Evolutionary conservation across 1,140 invertebrate genomes (phyloP).

Genomic region (Leptinotarsa lineolata): DNA sequence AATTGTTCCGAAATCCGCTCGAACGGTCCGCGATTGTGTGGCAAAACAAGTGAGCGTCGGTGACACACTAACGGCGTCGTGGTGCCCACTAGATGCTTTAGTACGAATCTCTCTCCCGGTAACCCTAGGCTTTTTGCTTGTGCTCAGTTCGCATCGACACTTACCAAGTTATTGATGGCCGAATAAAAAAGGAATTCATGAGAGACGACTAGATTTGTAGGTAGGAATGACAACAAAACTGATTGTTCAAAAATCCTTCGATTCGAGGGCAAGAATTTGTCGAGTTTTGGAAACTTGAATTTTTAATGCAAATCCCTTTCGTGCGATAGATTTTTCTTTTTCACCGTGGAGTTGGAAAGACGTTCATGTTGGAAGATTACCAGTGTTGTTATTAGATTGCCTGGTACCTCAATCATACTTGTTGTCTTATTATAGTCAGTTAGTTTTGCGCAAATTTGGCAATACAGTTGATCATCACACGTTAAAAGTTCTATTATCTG

Average conservation of each 20-base stretch:
- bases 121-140: conserved; percentile 20
- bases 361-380: too few relatives aligned
- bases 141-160: conserved; percentile 23
- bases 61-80: conserved; percentile 10
- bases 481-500: too few relatives aligned
- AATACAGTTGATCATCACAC: too few relatives aligned
- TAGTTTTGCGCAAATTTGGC: too few relatives aligned
- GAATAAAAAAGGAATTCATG: conserved; percentile 1
- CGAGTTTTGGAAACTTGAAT: too few relatives aligned
- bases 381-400: too few relatives aligned
- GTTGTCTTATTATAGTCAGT: too few relatives aligned
- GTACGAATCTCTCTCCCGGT: conserved; percentile 21
- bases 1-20: neutral
- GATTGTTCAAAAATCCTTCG: neutral
- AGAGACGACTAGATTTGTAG: conserved; percentile 13
- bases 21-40: neutral
- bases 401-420: too few relatives aligned
- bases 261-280: too few relatives aligned
- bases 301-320: too few relatives aligned
- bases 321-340: too few relatives aligned
- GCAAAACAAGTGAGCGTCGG: conserved; percentile 2
- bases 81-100: conserved; percentile 23
- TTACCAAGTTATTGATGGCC: conserved; percentile 18
- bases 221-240: neutral
- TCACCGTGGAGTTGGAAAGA: too few relatives aligned